These are phyloP conservation scores for Acromyrmex heyeri DNA, from an alignment of 1,140 invertebrate genomes.

Conservation along the genomic window DNA sequence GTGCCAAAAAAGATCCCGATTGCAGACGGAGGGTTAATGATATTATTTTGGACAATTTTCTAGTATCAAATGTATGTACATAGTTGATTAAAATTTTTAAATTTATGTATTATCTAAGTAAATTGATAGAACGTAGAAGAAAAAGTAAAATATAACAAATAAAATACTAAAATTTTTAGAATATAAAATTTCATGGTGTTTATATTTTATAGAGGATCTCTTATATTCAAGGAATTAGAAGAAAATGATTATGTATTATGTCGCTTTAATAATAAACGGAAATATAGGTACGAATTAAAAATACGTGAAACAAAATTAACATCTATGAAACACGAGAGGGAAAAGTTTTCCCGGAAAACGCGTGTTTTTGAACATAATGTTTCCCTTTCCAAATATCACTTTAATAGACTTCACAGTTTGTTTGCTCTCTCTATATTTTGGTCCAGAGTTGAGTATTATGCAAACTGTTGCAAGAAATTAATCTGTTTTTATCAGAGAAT, in stretches of 20 bases:
- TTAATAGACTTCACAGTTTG: background rate
- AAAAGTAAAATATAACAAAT: background rate
- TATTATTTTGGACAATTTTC: background rate
- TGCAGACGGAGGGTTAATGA: background rate
- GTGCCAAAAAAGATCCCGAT: too few species aligned
- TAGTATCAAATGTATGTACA: background rate
- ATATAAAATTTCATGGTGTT: background rate
- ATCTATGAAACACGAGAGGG: background rate
- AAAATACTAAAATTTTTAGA: background rate
- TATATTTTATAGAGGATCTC: background rate
- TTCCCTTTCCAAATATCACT: background rate
- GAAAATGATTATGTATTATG: background rate
- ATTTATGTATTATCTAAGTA: background rate
- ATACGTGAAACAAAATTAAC: background rate
- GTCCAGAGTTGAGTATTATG: background rate
- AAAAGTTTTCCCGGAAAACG: background rate
- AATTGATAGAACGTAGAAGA: background rate
- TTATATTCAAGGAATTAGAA: background rate
- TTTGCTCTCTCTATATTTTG: background rate
- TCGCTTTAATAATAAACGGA: background rate
- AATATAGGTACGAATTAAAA: background rate
- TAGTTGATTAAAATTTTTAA: background rate
- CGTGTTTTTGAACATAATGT: background rate
- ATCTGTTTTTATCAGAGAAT: background rate
- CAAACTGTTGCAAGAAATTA: slow-evolving; percentile 9